Evolutionary conservation across 2,113 vertebrate species (phyloP).

Genomic region (Prunella fulvescens): DNA sequence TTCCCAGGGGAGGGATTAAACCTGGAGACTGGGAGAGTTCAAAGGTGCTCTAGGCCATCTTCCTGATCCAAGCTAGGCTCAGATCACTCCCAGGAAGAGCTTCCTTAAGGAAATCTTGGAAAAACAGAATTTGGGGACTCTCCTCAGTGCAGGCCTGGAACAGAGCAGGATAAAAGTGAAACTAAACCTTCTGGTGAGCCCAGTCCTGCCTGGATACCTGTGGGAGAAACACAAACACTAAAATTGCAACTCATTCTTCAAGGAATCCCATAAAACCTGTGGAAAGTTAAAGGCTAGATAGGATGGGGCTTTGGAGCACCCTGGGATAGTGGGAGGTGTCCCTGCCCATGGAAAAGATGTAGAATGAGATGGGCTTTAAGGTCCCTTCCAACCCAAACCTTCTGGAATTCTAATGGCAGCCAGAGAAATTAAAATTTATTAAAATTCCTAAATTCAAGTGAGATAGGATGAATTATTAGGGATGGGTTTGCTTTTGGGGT

Average conservation of each 20-base stretch:
- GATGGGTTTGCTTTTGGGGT: not conserved
- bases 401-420: not conserved
- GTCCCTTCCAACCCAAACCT: not conserved
- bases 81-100: not conserved
- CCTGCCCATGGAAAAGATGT: not conserved
- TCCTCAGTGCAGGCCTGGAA: not conserved
- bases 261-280: not conserved
- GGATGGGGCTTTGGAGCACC: accelerated
- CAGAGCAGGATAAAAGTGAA: not conserved
- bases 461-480: not conserved
- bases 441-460: not conserved
- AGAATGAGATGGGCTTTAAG: not conserved
- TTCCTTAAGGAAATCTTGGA: not conserved
- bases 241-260: not conserved
- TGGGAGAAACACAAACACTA: not conserved
- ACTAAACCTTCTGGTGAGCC: not conserved
- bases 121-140: not conserved
- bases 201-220: not conserved
- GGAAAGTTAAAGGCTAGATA: not conserved
- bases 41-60: not conserved
- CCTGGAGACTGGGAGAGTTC: accelerated
- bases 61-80: not conserved
- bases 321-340: not conserved
- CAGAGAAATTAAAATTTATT: not conserved
- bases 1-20: not conserved